These are phyloP conservation scores for Heliconius himera DNA, from an alignment of 1,140 invertebrate species.

Conservation along the genomic window DNA sequence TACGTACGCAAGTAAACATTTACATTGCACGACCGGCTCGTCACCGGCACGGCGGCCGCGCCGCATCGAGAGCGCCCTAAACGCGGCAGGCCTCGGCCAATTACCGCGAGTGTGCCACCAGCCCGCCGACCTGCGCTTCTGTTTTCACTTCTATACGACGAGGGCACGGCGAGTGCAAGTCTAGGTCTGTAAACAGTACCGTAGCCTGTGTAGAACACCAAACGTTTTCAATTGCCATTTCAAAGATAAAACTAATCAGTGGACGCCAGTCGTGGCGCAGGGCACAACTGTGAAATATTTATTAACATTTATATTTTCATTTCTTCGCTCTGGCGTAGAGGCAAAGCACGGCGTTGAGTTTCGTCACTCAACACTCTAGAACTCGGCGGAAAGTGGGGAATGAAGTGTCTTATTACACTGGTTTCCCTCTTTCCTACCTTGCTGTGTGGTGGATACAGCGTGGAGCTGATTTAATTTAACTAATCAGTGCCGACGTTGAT, in stretches of 20 bases:
- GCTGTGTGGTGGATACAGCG: no score
- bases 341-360: no score
- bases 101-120: constrained; percentile 24
- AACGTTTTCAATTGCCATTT: background rate
- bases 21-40: constrained; percentile 79
- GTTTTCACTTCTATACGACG: constrained; percentile 24
- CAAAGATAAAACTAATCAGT: background rate
- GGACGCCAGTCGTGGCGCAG: no score
- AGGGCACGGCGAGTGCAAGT: constrained; percentile 29
- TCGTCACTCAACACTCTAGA: no score
- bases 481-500: background rate
- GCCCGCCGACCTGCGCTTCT: constrained; percentile 9
- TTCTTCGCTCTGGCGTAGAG: no score
- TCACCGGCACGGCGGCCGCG: constrained; percentile 69
- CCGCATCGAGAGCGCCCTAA: constrained; percentile 59
- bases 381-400: no score
- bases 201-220: background rate
- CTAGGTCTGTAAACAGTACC: constrained; percentile 10
- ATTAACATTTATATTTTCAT: no score
- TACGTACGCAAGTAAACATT: constrained; percentile 79
- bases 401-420: no score
- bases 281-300: no score
- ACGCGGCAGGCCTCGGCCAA: constrained; percentile 32
- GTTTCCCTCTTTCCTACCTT: no score
- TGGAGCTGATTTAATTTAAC: no score